Evolutionary conservation across 1,140 invertebrate species (phyloP).

Genomic region (Trachelipus rathkii): DNA sequence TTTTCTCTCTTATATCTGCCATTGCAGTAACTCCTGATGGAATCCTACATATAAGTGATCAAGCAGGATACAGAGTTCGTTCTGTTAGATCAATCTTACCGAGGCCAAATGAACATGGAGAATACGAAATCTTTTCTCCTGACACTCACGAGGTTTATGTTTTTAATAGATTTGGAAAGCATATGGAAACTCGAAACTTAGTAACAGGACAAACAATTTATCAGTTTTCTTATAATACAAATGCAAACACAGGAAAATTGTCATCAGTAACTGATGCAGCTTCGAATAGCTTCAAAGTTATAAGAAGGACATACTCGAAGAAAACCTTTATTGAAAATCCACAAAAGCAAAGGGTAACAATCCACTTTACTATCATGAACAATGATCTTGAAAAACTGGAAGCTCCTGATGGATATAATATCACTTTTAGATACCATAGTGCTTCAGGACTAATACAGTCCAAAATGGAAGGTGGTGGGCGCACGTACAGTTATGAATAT

Average conservation of each 20-base stretch:
- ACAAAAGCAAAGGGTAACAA: constrained; percentile 39
- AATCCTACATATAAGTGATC: constrained; percentile 88
- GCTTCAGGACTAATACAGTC: constrained; percentile 67
- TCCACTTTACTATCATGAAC: constrained; percentile 32
- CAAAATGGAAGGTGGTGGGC: constrained; percentile 80
- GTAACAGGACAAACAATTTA: constrained; percentile 87
- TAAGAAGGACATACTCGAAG: constrained; percentile 66
- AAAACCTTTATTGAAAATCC: constrained; percentile 42
- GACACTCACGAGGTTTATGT: constrained; percentile 93
- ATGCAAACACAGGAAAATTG: constrained; percentile 90
- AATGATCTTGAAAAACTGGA: constrained; percentile 37
- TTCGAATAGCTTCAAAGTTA: constrained; percentile 81
- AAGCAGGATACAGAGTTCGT: constrained; percentile 81
- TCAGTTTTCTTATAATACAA: constrained; percentile 90
- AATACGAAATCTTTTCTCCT: constrained; percentile 91
- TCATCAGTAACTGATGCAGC: constrained; percentile 85
- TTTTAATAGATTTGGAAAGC: constrained; percentile 92
- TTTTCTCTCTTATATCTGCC: constrained; percentile 90
- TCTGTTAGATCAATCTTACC: constrained; percentile 81
- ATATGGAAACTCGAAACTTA: constrained; percentile 85
- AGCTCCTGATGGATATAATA: constrained; percentile 42
- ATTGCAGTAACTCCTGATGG: constrained; percentile 90
- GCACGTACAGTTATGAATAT: constrained; percentile 90
- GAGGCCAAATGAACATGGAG: constrained; percentile 61
- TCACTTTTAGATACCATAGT: constrained; percentile 42